Percentiles rank a stretch among this genome's conserved stretches.
Conservation (phyloP, 2,113 vertebrate species). For the Perca flavescens region DNA sequence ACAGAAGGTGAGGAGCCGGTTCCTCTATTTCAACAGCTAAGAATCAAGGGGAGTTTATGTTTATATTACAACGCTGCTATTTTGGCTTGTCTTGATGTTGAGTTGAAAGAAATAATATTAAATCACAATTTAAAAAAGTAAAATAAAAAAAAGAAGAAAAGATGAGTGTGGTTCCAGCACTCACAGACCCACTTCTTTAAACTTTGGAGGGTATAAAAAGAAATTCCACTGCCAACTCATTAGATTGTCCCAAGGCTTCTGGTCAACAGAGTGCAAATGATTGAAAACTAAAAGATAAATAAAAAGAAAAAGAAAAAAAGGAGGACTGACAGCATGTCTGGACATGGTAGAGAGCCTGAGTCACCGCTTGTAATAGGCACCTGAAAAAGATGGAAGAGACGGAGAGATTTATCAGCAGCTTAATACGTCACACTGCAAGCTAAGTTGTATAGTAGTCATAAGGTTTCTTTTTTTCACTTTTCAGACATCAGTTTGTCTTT, state of each 20-base stretch:
- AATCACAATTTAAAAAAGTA: slow-evolving; percentile 23
- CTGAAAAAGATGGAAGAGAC: slow-evolving; percentile 68
- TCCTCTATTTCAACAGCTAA: slow-evolving; percentile 45
- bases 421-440: not conserved
- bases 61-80: slow-evolving; percentile 38
- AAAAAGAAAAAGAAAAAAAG: slow-evolving; percentile 33
- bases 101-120: slow-evolving; percentile 53
- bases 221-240: slow-evolving; percentile 51
- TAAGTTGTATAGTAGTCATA: not conserved
- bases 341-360: slow-evolving; percentile 65
- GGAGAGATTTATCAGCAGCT: slow-evolving; percentile 37
- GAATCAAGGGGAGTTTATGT: slow-evolving; percentile 37
- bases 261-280: slow-evolving; percentile 55
- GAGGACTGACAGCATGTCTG: slow-evolving; percentile 64
- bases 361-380: slow-evolving; percentile 87
- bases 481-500: not conserved
- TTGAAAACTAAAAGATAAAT: slow-evolving; percentile 63
- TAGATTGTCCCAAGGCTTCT: slow-evolving; percentile 67
- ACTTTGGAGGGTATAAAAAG: slow-evolving; percentile 20
- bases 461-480: not conserved
- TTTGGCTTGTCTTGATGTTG: slow-evolving; percentile 52
- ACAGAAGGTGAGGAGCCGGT: slow-evolving; percentile 20
- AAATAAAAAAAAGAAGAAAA: slow-evolving; percentile 1
- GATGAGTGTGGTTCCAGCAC: slow-evolving; percentile 52
- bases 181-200: slow-evolving; percentile 32